These are phyloP conservation scores for Telenomus remus DNA, from an alignment of 1,140 invertebrate species.

Conservation along the genomic window DNA sequence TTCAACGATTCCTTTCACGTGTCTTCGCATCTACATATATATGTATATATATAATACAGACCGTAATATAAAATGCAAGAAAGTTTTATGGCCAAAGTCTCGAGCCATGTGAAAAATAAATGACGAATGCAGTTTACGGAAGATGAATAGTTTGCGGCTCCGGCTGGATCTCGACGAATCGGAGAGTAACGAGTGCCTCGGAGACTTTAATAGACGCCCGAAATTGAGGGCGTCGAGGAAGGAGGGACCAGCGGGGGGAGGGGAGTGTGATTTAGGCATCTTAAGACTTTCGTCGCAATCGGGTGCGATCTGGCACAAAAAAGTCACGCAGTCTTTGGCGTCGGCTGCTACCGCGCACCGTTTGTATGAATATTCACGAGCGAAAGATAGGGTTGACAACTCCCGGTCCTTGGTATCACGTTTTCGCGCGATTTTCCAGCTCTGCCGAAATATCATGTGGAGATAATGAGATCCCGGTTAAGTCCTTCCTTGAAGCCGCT, in stretches of 20 bases:
- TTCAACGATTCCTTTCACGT: constrained; percentile 35
- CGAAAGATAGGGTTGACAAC: constrained; percentile 25
- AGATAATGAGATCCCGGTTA: constrained; percentile 64
- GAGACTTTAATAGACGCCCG: constrained; percentile 16
- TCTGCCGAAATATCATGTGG: constrained; percentile 60
- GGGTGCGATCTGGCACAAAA: constrained; percentile 29
- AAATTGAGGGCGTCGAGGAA: not conserved
- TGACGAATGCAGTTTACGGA: constrained; percentile 46
- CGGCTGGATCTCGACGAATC: constrained; percentile 28
- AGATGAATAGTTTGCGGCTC: constrained; percentile 43
- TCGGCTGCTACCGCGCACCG: constrained; percentile 31
- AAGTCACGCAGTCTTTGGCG: constrained; percentile 22
- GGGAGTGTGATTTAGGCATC: constrained; percentile 4
- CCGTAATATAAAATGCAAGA: constrained; percentile 37
- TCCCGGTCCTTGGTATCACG: constrained; percentile 26
- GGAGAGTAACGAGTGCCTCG: constrained; percentile 19
- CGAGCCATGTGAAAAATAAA: constrained; percentile 55
- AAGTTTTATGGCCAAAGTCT: constrained; percentile 47
- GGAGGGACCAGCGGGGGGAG: not conserved
- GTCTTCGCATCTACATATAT: not conserved
- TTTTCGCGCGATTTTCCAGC: constrained; percentile 55
- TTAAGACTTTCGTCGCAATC: constrained; percentile 29
- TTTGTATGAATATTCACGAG: constrained; percentile 56
- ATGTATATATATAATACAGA: constrained; percentile 13
- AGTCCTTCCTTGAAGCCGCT: constrained; percentile 55